Evolutionary conservation across 2,888 invertebrate genomes (phyloP).

Genomic region (Epsilonema sp.): DNA sequence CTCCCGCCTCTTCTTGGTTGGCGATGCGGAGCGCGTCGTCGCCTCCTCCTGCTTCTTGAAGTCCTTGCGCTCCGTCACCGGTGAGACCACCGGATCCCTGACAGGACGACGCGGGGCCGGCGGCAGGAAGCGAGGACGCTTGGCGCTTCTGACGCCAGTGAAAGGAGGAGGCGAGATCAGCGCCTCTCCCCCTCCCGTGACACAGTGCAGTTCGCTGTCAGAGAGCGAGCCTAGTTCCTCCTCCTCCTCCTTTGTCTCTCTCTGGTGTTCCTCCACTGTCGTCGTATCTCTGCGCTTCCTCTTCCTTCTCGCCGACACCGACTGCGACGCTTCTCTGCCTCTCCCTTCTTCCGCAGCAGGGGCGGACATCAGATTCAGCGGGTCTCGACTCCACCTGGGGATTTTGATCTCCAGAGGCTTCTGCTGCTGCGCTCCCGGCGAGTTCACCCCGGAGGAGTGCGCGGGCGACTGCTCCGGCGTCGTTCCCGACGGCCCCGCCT

Average conservation of each 20-base stretch:
- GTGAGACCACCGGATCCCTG: slow-evolving; percentile 73
- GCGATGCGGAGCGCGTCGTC: slow-evolving; percentile 35
- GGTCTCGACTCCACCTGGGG: slow-evolving; percentile 76
- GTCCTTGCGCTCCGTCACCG: slow-evolving; percentile 73
- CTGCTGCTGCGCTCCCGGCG: slow-evolving; percentile 36
- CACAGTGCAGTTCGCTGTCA: too few relatives aligned
- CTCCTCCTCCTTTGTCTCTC: too few relatives aligned
- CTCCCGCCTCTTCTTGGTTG: slow-evolving; percentile 19
- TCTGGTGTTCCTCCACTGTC: too few relatives aligned
- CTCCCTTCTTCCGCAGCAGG: neutral
- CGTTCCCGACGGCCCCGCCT: slow-evolving; percentile 35
- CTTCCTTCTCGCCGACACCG: too few relatives aligned
- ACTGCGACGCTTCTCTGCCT: too few relatives aligned
- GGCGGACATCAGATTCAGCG: slow-evolving; percentile 49
- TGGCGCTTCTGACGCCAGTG: too few relatives aligned
- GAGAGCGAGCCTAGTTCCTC: too few relatives aligned
- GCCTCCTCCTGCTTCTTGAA: slow-evolving; percentile 22
- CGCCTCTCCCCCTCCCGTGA: too few relatives aligned
- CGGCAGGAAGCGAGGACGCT: neutral
- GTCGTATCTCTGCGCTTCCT: too few relatives aligned
- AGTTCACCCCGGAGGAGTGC: slow-evolving; percentile 51
- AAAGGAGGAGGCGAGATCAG: too few relatives aligned
- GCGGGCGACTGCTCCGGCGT: slow-evolving; percentile 79
- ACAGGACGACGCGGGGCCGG: neutral
- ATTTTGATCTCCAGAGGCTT: slow-evolving; percentile 58